phyloP scores from a whole-genome alignment of 1,140 invertebrate species.

The Ectropis grisescens region DNA sequence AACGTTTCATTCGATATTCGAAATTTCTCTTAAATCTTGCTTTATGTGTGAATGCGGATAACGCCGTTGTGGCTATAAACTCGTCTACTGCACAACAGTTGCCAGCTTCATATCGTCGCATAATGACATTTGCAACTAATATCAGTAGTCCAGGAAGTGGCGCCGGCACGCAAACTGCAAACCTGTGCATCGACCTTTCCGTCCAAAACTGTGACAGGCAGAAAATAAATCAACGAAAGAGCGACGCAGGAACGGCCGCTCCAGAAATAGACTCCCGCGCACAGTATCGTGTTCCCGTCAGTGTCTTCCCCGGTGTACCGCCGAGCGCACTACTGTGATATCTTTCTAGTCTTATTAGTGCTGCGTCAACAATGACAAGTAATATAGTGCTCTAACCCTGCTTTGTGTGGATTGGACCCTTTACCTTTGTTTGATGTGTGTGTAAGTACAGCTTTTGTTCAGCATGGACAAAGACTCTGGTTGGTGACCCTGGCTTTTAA shows the following conservation, averaged over 20 bases:
- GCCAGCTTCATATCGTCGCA: no score
- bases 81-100: no score
- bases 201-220: slow-evolving; percentile 47
- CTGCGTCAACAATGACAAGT: slow-evolving; percentile 47
- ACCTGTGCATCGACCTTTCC: slow-evolving; percentile 62
- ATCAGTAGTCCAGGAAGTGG: background rate
- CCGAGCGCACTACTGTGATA: slow-evolving; percentile 31
- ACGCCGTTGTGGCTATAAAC: no score
- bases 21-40: background rate
- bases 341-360: slow-evolving; percentile 34
- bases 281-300: slow-evolving; percentile 48
- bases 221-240: slow-evolving; percentile 23
- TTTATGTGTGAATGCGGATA: no score
- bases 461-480: slow-evolving; percentile 1
- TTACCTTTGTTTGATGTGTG: slow-evolving; percentile 40
- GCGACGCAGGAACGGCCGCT: slow-evolving; percentile 22
- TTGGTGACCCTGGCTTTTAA: background rate
- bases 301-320: slow-evolving; percentile 20
- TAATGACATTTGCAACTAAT: background rate
- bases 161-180: slow-evolving; percentile 22
- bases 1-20: background rate
- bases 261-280: slow-evolving; percentile 47
- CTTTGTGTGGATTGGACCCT: slow-evolving; percentile 38
- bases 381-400: slow-evolving; percentile 29
- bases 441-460: slow-evolving; percentile 39